Evolutionary conservation across 1,140 invertebrate genomes (phyloP), one percentile per base, ranked within the genome.

Genomic region (Zaprionus ornatus): DNA sequence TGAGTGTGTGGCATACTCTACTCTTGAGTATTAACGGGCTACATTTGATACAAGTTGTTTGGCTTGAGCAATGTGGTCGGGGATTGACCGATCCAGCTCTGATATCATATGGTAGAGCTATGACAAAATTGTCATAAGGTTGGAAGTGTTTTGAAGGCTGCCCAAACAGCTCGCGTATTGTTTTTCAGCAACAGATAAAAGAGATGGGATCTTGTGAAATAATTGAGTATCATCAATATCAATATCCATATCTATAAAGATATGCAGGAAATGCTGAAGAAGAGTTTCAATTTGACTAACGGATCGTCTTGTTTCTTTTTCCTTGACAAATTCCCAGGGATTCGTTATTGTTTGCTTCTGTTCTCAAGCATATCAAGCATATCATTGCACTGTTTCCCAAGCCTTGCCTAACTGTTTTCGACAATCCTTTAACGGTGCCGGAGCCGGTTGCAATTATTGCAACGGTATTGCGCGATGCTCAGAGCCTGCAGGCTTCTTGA

Each of bases 391-490:
- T 19, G 0, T 45, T 82, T 79, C 48, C 54, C 67, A 70, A 19
- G 48, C 52, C 50, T 52, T 50, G 40, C 52, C 54, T 67, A 83
- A 87, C 82, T 84, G 80, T 87, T 52, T 42, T 23, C 12, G 4
- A n/a, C 48, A 88, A 88, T 78, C 77, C 77, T 73, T 80, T 80
- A 88, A 87, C 83, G 83, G 84, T 87, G 77, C 25, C 17, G n/a
- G n/a, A n/a, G n/a, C 37, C n/a, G 37, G 42, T 60, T 82, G 80
- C 83, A 87, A 77, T 88, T 80, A 87, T 71, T 83, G 72, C 61
- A 88, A 87, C 84, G 84, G 83, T 72, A 82, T 87, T 65, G 73
- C 83, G 35, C n/a, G 23, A n/a, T 23, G 4, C 32, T 23, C 56
- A 45, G 77, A 59, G 48, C 17, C 70, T 42, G 40, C 40, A 42